Conservation (phyloP, 2,888 invertebrate genomes). For the Calameuta pallipes region DNA sequence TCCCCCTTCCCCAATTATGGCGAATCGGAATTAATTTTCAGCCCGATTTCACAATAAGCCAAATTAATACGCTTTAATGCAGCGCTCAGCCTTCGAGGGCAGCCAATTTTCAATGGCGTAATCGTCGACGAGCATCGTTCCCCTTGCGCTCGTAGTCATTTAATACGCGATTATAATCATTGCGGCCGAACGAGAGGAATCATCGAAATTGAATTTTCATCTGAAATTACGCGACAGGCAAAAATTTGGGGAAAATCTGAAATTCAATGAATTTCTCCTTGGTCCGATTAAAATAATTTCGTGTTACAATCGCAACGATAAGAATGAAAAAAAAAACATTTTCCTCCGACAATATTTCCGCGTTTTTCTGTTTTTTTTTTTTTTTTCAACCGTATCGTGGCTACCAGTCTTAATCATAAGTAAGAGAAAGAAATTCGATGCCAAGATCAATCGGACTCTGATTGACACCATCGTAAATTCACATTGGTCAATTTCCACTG, state of each 20-base stretch:
- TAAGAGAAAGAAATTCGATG: no score
- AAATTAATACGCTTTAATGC: conserved; percentile 13
- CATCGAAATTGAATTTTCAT: no score
- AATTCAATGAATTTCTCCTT: no score
- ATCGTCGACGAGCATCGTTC: conserved; percentile 19
- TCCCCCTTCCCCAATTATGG: conserved; percentile 8
- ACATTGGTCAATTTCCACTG: conserved; percentile 54
- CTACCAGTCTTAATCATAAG: no score
- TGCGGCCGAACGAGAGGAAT: no score
- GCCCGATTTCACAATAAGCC: conserved; percentile 28
- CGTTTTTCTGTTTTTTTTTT: no score
- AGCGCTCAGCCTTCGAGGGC: neutral
- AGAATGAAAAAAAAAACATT: no score
- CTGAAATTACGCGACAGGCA: neutral
- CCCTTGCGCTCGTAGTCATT: conserved; percentile 28
- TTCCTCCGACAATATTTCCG: conserved; percentile 3
- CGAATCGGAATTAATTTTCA: conserved; percentile 32
- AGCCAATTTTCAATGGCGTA: conserved; percentile 9
- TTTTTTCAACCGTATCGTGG: no score
- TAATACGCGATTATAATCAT: conserved; percentile 29
- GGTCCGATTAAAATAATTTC: no score
- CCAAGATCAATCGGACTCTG: no score
- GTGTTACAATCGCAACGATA: no score
- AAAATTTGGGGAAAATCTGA: conserved; percentile 12
- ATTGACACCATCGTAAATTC: conserved; percentile 49